A percentile compares a stretch with the other conserved stretches of the same genome.
phyloP scores from a whole-genome alignment of 2,888 invertebrate species.

The Teleiodes luculella region DNA sequence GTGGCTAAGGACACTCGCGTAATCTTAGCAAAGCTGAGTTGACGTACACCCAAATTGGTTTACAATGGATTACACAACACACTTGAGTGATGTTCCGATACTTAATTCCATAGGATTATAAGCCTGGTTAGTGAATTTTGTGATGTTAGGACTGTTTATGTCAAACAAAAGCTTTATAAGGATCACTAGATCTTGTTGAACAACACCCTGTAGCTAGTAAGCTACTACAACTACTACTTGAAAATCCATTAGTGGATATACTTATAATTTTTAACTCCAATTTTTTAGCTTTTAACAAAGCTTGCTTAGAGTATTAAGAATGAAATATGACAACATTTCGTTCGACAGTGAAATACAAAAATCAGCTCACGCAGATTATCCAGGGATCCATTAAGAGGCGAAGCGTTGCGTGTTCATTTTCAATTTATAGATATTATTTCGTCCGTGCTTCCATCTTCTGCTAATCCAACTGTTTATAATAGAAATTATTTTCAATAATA shows the following conservation, averaged over 20 bases:
- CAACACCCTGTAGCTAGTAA: too few species aligned
- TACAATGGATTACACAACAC: constrained; percentile 19
- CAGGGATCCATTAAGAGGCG: constrained; percentile 13
- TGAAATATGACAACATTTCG: background rate
- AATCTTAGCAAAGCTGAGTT: constrained; percentile 32
- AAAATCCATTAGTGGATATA: too few species aligned
- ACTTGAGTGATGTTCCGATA: constrained; percentile 14
- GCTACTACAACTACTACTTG: too few species aligned
- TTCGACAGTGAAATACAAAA: constrained; percentile 3
- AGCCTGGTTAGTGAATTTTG: background rate
- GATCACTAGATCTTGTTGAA: too few species aligned
- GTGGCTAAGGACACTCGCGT: constrained; percentile 39
- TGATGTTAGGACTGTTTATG: background rate
- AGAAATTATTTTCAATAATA: background rate
- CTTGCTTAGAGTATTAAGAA: background rate
- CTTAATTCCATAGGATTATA: constrained; percentile 7
- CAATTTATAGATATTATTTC: constrained; percentile 17
- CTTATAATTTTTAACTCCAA: too few species aligned
- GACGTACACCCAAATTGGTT: constrained; percentile 16
- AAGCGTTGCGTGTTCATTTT: constrained; percentile 18
- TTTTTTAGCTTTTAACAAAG: background rate
- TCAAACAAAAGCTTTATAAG: too few species aligned
- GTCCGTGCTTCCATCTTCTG: constrained; percentile 3
- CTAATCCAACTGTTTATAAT: background rate
- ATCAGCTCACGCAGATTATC: constrained; percentile 17